Conservation (phyloP, 2,113 vertebrate species). For the Melanerpes formicivorus region DNA sequence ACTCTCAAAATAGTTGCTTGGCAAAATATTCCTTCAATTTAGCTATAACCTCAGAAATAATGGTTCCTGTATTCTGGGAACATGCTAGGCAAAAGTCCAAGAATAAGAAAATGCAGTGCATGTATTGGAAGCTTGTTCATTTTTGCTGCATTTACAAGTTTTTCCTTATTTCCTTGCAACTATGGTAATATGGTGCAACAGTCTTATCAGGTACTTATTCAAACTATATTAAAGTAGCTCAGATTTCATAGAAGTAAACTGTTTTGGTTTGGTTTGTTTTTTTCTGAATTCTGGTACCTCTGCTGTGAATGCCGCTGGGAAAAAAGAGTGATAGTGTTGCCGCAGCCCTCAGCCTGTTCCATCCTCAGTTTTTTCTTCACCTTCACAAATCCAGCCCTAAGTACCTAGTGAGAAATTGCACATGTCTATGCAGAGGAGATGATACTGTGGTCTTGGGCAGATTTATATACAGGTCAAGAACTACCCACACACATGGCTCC, state of each 20-base stretch:
- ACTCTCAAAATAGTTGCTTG: not conserved
- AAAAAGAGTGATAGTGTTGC: not conserved
- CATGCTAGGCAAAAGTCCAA: not conserved
- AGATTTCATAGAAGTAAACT: not conserved
- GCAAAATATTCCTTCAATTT: not conserved
- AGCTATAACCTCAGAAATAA: not conserved
- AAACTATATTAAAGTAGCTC: not conserved
- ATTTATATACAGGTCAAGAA: not conserved
- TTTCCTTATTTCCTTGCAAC: not conserved
- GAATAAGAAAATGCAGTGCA: slow-evolving; percentile 17
- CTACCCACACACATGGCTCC: not conserved
- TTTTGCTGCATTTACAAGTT: not conserved
- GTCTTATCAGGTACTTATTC: not conserved
- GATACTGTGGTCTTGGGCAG: not conserved
- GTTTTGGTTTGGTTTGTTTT: too few relatives aligned
- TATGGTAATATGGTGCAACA: not conserved
- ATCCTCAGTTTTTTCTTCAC: not conserved
- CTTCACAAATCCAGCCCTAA: not conserved
- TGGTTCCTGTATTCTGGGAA: not conserved
- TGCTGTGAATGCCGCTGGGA: not conserved
- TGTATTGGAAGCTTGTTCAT: not conserved
- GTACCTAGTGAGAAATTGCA: not conserved
- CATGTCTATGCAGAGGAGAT: not conserved
- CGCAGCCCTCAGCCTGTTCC: not conserved
- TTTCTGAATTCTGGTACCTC: not conserved